These are phyloP conservation scores for Hemibagrus wyckioides DNA, from an alignment of 2,113 vertebrate genomes.

Conservation along the genomic window DNA sequence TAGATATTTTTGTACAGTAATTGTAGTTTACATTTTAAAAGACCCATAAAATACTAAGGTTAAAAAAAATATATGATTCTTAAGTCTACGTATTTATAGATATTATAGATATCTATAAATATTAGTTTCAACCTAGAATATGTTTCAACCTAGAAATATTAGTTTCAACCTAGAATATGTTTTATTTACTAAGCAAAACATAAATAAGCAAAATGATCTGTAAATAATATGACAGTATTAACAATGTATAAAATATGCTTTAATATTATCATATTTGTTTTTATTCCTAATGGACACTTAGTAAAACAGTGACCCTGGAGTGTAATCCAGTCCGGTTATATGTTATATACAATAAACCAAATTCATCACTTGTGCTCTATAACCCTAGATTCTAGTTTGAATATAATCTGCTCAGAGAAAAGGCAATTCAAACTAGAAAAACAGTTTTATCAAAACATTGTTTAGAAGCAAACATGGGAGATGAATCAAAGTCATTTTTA, in stretches of 20 bases:
- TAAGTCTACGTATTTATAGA: too few relatives aligned
- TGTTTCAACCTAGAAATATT: too few relatives aligned
- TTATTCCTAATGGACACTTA: background rate
- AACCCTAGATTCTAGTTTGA: background rate
- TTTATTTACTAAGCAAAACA: too few relatives aligned
- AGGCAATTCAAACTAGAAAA: background rate
- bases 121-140: background rate
- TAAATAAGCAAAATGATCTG: too few relatives aligned
- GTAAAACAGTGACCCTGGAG: background rate
- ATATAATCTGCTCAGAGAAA: background rate
- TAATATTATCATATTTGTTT: background rate
- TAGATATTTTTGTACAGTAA: background rate
- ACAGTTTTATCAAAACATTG: background rate
- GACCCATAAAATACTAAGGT: background rate
- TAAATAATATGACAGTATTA: too few relatives aligned
- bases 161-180: too few relatives aligned
- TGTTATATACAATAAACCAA: too few relatives aligned
- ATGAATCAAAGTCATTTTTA: conserved; percentile 5
- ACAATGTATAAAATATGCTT: background rate
- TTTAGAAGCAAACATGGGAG: background rate
- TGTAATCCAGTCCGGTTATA: too few relatives aligned
- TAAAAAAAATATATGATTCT: background rate
- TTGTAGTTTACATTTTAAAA: background rate
- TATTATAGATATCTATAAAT: too few relatives aligned
- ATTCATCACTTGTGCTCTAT: too few relatives aligned